Evolutionary conservation across 2,113 vertebrate species (phyloP).

Genomic region (Bostrychus sinensis): DNA sequence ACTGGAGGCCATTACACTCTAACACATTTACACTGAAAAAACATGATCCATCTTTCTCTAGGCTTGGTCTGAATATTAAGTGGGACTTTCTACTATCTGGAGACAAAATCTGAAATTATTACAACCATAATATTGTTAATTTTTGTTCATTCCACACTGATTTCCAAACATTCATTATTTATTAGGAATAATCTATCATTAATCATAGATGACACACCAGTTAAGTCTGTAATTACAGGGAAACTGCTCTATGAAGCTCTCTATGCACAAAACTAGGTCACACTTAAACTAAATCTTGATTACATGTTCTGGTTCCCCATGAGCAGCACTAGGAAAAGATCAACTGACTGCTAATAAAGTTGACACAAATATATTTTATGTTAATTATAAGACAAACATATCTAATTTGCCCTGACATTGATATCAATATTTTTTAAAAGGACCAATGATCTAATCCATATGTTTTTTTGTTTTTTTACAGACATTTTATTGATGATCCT

Average conservation of each 20-base stretch:
- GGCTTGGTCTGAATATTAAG: conserved; percentile 62
- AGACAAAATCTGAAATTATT: conserved; percentile 41
- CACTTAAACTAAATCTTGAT: conserved; percentile 63
- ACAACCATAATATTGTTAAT: conserved; percentile 45
- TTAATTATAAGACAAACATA: conserved; percentile 46
- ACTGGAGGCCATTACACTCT: conserved; percentile 62
- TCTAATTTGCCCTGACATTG: conserved; percentile 60
- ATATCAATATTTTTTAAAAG: not conserved
- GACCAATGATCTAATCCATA: not conserved
- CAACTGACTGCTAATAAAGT: conserved; percentile 56
- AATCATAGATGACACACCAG: conserved; percentile 62
- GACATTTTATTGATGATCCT: not conserved
- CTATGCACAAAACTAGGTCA: conserved; percentile 59
- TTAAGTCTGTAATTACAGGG: conserved; percentile 71
- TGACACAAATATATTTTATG: conserved; percentile 47
- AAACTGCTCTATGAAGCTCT: conserved; percentile 54
- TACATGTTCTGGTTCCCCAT: conserved; percentile 61
- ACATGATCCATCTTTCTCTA: conserved; percentile 59
- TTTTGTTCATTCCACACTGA: conserved; percentile 41
- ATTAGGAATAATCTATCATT: conserved; percentile 67
- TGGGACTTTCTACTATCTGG: conserved; percentile 15
- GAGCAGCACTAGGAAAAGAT: conserved; percentile 52
- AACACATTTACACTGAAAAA: conserved; percentile 52
- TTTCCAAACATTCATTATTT: conserved; percentile 58
- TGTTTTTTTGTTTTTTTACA: too few relatives aligned